phyloP scores from a whole-genome alignment of 1,140 invertebrate genomes.

The Medauroidea extradentata region DNA sequence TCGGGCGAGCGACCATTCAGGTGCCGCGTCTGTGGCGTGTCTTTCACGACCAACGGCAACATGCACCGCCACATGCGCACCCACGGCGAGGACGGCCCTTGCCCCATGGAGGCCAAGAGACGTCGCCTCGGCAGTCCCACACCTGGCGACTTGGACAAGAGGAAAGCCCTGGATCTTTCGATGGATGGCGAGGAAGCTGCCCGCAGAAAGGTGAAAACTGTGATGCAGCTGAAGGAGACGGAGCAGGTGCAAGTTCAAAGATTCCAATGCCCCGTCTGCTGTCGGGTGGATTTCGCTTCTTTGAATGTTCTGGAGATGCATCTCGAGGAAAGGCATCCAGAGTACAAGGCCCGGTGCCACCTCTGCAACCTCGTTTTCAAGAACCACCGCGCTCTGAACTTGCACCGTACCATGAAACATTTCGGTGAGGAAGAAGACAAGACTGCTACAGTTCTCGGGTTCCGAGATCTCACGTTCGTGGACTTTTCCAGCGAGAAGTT shows the following conservation, averaged over 20 bases:
- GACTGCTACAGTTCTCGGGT: conserved; percentile 1
- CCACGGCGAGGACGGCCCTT: conserved; percentile 49
- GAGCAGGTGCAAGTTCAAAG: background rate
- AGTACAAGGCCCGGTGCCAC: conserved; percentile 62
- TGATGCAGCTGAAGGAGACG: background rate
- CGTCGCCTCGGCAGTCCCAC: conserved; percentile 34
- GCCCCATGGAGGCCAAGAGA: conserved; percentile 22
- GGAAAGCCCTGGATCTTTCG: background rate
- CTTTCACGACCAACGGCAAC: conserved; percentile 85
- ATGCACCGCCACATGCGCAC: conserved; percentile 82
- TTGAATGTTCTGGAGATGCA: conserved; percentile 58
- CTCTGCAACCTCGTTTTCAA: conserved; percentile 65
- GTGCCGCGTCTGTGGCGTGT: conserved; percentile 71
- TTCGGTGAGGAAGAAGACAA: conserved; percentile 38
- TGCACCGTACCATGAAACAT: conserved; percentile 58
- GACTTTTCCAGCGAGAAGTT: conserved; percentile 77
- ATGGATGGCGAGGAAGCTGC: conserved; percentile 10
- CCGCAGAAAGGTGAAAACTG: background rate
- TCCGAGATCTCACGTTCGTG: conserved; percentile 65
- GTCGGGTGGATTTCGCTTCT: conserved; percentile 55
- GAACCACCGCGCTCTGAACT: conserved; percentile 62
- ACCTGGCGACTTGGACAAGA: conserved; percentile 18
- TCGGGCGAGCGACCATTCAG: conserved; percentile 71
- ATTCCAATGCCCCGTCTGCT: conserved; percentile 55
- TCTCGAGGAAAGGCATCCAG: conserved; percentile 64